These are phyloP conservation scores for Galemys pyrenaicus DNA, from an alignment of 2,113 vertebrate genomes.

Conservation along the genomic window DNA sequence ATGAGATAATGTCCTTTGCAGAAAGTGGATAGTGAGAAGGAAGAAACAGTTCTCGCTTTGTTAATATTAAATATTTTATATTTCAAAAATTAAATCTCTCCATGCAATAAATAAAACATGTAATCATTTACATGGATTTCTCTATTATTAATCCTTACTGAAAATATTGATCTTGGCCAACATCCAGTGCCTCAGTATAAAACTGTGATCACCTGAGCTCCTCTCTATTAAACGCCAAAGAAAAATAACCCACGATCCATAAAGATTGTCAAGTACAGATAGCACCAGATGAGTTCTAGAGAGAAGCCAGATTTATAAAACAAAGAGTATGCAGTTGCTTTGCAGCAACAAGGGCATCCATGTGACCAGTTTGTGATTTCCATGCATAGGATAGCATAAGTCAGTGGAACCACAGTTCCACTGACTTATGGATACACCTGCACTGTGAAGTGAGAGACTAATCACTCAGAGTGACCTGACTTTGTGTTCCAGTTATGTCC, in stretches of 20 bases:
- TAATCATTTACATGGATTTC: background rate
- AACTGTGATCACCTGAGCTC: background rate
- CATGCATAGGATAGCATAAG: background rate
- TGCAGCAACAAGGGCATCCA: background rate
- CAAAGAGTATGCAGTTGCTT: background rate
- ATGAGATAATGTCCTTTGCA: background rate
- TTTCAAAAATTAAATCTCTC: too few species aligned
- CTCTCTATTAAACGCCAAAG: background rate
- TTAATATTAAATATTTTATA: too few species aligned
- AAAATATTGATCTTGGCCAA: background rate
- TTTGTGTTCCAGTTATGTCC: background rate
- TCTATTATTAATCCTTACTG: background rate
- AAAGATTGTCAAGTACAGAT: background rate
- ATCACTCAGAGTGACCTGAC: background rate
- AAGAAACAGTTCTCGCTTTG: background rate
- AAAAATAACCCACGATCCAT: background rate
- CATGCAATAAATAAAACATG: background rate
- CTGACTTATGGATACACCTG: background rate
- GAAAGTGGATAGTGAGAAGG: background rate
- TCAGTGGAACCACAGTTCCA: background rate
- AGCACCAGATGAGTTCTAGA: background rate
- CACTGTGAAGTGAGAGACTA: background rate
- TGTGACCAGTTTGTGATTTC: background rate
- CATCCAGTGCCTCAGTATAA: background rate
- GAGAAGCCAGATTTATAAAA: background rate